Percentiles rank a stretch among this genome's conserved stretches.
Conservation (phyloP, 2,113 vertebrate genomes). For the Pteropus alecto region DNA sequence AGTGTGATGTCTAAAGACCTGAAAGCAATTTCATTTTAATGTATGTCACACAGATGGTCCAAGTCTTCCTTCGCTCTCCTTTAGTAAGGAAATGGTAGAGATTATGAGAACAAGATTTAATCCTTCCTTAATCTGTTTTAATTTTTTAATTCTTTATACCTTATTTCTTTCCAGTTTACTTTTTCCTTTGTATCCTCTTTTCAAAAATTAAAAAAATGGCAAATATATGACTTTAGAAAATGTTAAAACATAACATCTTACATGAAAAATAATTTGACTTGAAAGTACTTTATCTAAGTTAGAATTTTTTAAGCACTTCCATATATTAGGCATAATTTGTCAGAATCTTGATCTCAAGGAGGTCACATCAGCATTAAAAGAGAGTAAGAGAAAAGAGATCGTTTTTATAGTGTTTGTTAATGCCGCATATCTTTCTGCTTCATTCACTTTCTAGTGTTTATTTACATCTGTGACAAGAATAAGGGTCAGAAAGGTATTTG, state of each 20-base stretch:
- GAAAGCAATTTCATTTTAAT: not conserved
- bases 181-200: not conserved
- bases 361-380: not conserved
- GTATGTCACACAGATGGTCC: not conserved
- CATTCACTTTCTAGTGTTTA: slow-evolving; percentile 24
- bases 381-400: not conserved
- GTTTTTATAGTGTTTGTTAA: slow-evolving; percentile 12
- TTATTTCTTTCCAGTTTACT: not conserved
- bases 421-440: not conserved
- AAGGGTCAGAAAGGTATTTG: slow-evolving; percentile 4
- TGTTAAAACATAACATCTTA: not conserved
- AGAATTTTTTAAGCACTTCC: not conserved
- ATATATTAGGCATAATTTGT: not conserved
- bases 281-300: slow-evolving; percentile 11
- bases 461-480: not conserved
- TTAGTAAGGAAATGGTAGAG: not conserved
- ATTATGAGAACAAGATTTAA: not conserved
- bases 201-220: not conserved
- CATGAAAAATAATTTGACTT: not conserved
- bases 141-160: not conserved
- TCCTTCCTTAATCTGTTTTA: not conserved
- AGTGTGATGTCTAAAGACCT: not conserved
- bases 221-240: not conserved
- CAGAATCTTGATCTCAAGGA: not conserved
- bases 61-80: not conserved